Base-by-base conservation (phyloP, 2,888 invertebrate species). In the Mylabris sibirica region DNA sequence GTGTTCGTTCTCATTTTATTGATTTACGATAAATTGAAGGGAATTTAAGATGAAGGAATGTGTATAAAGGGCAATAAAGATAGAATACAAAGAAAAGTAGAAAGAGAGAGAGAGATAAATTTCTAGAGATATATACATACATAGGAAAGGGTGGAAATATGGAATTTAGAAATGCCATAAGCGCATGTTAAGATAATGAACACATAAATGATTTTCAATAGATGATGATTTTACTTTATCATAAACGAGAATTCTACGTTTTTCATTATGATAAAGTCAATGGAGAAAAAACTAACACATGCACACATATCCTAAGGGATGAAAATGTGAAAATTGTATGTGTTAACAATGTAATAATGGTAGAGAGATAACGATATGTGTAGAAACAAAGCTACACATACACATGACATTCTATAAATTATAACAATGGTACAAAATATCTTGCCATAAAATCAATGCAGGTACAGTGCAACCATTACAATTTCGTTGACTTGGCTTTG, bases 161-260 rank as follows among this genome's bases (percentile, higher is more conserved):
- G 34, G 59, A 59, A 34, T 26, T 3, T n/a, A 59, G 30, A 26
- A 34, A 59, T 26, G 22, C 49, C 11, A 49, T 9, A 20, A 49
- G 20, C 9, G 1, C 44, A n/a, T 49, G 49, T 49, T 22, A 49
- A 22, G 49, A 49, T 49, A 49, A 49, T 49, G 20, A 49, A 49
- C 49, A 49, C 49, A 49, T 49, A 49, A 49, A 49, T 49, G 49
- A 49, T 49, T 49, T 49, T 49, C 49, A 49, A 49, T 49, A 49
- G 49, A 49, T 11, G 49, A 49, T 49, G 14, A 44, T 20, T 4
- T 1, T 20, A 20, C 8, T 9, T 20, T 1, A 9, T 3, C 2
- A 11, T 11, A n/a, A 3, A 1, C 1, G 44, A 20, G 9, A 20
- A 20, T 20, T 20, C 9, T 5, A 49, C 17, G 44, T 9, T 22